A percentile compares a stretch with the other conserved stretches of the same genome.
These are phyloP conservation scores for Mystacides longicornis DNA, from an alignment of 2,888 invertebrate species.

Conservation along the genomic window DNA sequence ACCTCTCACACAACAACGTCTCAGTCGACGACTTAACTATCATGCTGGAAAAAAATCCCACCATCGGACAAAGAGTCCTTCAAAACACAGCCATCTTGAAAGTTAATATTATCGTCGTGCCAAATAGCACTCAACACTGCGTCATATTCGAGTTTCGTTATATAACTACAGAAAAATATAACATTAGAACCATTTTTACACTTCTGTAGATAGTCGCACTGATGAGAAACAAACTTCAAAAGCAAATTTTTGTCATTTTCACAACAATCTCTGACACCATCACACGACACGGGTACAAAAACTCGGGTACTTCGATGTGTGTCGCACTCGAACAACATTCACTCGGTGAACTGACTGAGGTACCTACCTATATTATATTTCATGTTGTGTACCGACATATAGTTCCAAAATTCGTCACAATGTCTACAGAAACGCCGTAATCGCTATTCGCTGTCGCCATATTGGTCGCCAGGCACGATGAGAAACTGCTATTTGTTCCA, in stretches of 20 bases:
- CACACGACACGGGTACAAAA: conserved; percentile 35
- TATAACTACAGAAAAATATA: conserved; percentile 28
- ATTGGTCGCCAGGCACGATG: conserved; percentile 20
- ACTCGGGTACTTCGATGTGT: conserved; percentile 14
- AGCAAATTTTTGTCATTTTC: conserved; percentile 44
- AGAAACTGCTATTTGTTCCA: conserved; percentile 33
- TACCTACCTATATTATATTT: too few species aligned
- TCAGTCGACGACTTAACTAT: conserved; percentile 58
- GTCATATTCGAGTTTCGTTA: conserved; percentile 19
- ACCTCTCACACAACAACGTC: conserved; percentile 58
- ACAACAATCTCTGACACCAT: conserved; percentile 48
- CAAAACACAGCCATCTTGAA: conserved; percentile 70
- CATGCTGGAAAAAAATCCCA: conserved; percentile 57
- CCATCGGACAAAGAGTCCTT: conserved; percentile 60
- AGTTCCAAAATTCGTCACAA: conserved; percentile 41
- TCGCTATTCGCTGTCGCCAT: conserved; percentile 33
- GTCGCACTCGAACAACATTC: conserved; percentile 28
- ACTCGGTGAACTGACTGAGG: neutral
- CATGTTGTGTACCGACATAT: too few species aligned
- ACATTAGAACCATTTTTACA: conserved; percentile 47
- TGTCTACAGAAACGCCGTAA: neutral
- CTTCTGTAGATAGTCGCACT: conserved; percentile 43
- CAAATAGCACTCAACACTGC: conserved; percentile 21
- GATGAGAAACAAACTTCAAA: conserved; percentile 51
- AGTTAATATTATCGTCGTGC: conserved; percentile 29